Evolutionary conservation across 2,888 invertebrate species (phyloP), one percentile per base, ranked within the genome.

Genomic region (Brachynemurus nebulosus): DNA sequence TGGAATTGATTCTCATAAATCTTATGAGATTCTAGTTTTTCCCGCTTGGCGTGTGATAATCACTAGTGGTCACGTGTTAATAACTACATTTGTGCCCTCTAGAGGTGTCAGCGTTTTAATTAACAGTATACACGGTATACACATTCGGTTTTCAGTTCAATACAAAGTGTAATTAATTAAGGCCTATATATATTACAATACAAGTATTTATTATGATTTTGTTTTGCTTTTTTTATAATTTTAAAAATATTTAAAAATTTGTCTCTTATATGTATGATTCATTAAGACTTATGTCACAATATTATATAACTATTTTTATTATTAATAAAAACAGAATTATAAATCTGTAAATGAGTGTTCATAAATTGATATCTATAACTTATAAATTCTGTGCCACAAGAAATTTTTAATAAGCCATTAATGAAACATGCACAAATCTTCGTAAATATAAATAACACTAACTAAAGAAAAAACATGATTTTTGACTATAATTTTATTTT

Each of bases 1-100:
- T 30, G 30, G 30, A 30, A 30, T 30, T 30, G 30, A 30, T 30
- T 30, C 30, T 30, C 30, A 30, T 30, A 30, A 30, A 30, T 30
- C 14, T 4, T 11, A 30, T 30, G 30, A 30, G 30, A 14, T 30
- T 11, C 30, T 30, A 30, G 11, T 30, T 30, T 30, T 30, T 30
- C 30, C 30, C n/a, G n/a, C 14, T 30, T 30, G 30, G 14, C 30
- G 14, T 30, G 5, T 27, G 27, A 27, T 27, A 27, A n/a, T 60
- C 58, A 59, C 61, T 61, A 61, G 61, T 60, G 59, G 60, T 59
- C 56, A 59, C 57, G 57, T 60, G 60, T 63, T 61, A 60, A 60
- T 63, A 63, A 62, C 61, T 60, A 57, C 60, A 59, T 60, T 58
- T 59, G 59, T 47, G n/a, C 45, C 40, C 42, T 34, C 35, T n/a